Conservation (phyloP, 2,888 invertebrate species). For the Caenorhabditis becei region DNA sequence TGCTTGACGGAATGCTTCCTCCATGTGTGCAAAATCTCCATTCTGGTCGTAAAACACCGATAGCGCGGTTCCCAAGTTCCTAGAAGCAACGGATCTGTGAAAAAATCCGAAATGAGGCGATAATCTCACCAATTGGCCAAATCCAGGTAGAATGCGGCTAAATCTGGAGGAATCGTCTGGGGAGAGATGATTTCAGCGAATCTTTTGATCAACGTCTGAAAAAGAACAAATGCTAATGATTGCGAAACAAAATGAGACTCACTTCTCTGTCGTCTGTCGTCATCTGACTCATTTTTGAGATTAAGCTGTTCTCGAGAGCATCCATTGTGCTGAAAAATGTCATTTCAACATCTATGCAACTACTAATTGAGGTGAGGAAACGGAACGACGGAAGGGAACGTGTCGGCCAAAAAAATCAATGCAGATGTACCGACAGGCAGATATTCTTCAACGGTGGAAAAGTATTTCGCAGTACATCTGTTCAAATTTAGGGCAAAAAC, state of each 20-base stretch:
- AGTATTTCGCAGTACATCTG: too few relatives aligned
- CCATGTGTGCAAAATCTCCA: constrained; percentile 59
- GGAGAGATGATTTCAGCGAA: constrained; percentile 52
- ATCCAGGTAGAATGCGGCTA: constrained; percentile 64
- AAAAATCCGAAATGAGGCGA: background rate
- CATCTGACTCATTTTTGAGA: constrained; percentile 62
- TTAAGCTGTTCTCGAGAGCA: constrained; percentile 56
- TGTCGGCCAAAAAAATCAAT: too few relatives aligned
- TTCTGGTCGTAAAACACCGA: constrained; percentile 60
- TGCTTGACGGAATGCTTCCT: constrained; percentile 57
- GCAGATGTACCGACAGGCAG: too few relatives aligned
- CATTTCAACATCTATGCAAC: too few relatives aligned
- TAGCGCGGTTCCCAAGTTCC: constrained; percentile 52
- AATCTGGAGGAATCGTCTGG: constrained; percentile 56
- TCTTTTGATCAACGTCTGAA: constrained; percentile 46
- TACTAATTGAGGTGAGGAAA: too few relatives aligned
- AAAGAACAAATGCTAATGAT: constrained; percentile 7
- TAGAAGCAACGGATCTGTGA: constrained; percentile 20
- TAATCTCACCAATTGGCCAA: constrained; percentile 57
- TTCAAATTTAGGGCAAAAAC: too few relatives aligned
- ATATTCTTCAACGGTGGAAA: too few relatives aligned
- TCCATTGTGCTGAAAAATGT: constrained; percentile 43
- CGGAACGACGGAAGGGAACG: too few relatives aligned
- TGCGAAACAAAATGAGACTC: background rate
- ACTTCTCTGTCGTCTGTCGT: constrained; percentile 59